Base-by-base conservation (phyloP, 2,888 invertebrate genomes). In the Tortricodes alternella region DNA sequence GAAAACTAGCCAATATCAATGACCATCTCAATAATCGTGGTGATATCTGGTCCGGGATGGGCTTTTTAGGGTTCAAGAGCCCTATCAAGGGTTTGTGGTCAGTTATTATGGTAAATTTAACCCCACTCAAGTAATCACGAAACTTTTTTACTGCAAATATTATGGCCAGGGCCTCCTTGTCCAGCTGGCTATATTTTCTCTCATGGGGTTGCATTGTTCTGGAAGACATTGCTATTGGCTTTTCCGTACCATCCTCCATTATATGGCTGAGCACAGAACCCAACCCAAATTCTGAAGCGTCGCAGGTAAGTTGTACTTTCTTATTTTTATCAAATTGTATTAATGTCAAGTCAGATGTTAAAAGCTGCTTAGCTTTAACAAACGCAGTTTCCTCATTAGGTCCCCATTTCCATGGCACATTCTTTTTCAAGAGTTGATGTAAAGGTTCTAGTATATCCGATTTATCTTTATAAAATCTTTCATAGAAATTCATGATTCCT, bases 401-500 rank as follows among this genome's bases (percentile, higher is more conserved):
- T 5, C 13, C 21, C 39, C 39, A 39, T 21, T 39, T 7, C 39
- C 39, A 39, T 7, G 7, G 0, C 0, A 11, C 34, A 21, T 52
- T 34, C 3, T 43, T 15, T 18, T 52, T 35, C 11, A 44, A 34
- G 0, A 43, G 11, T 4, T 35, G 34, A 19, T 48, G 23, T 35
- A 55, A 16, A 3, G 41, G 55, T 39, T 49, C 50, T 6, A 56
- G 21, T 2, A 49, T 21, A 1, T 18, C 24, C 1, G 56, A 35
- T 29, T 44, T 49, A n/a, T 37, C 23, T 15, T 18, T 18, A 3
- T 21, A 18, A 16, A 37, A 37, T 23, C 34, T 13, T 34, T 67
- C 63, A 46, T 67, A 67, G 34, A 67, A 70, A 43, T 67, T 70
- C 21, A 62, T 62, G 3, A 69, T 29, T 1, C 65, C 67, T 5